Evolutionary conservation across 2,113 vertebrate genomes (phyloP).

Genomic region (Rhinoptilus africanus): DNA sequence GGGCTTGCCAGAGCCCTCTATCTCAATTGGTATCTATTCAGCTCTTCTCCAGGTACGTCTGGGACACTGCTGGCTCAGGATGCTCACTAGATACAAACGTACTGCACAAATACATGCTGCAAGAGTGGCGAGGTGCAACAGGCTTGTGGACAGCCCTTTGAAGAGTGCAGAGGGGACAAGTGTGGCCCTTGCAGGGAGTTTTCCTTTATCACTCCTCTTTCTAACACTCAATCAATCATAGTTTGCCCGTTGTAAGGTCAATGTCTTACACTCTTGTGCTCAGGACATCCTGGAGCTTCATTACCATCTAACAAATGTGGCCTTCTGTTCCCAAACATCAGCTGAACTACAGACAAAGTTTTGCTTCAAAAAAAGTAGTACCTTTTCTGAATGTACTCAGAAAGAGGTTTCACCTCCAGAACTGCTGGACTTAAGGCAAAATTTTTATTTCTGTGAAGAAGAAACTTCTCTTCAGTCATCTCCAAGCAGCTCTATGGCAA

Average conservation of each 20-base stretch:
- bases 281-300: not conserved
- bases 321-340: not conserved
- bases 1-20: not conserved
- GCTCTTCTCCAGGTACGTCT: accelerated
- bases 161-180: not conserved
- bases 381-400: not conserved
- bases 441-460: not conserved
- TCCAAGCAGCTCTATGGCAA: not conserved
- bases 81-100: not conserved
- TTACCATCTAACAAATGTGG: accelerated
- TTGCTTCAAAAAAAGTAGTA: not conserved
- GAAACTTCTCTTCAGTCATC: not conserved
- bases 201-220: not conserved
- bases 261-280: not conserved
- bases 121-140: not conserved
- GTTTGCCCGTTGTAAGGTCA: not conserved
- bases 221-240: not conserved
- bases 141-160: not conserved
- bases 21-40: not conserved
- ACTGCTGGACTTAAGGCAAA: not conserved
- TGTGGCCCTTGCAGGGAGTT: not conserved
- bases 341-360: not conserved
- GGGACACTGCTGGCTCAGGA: not conserved
- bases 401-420: not conserved
- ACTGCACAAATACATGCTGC: not conserved